phyloP scores from a whole-genome alignment of 2,888 invertebrate species.

The Steinernema scapterisci region DNA sequence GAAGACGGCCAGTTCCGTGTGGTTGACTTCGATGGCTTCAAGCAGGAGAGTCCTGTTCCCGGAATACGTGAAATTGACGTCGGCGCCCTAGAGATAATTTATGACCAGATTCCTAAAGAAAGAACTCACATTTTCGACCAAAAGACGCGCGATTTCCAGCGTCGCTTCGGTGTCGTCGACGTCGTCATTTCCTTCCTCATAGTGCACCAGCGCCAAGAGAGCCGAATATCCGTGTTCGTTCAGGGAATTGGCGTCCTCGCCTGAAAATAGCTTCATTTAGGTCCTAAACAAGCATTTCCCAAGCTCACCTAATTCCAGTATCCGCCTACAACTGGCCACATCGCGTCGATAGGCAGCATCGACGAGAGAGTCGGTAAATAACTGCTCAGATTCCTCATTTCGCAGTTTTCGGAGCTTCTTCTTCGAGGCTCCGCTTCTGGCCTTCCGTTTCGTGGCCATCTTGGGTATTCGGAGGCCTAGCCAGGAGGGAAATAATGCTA shows the following conservation, averaged over 20 bases:
- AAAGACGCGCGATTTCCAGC: background rate
- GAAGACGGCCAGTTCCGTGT: slow-evolving; percentile 6
- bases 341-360: background rate
- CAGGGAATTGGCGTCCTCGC: background rate
- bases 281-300: background rate
- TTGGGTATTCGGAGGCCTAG: too few relatives aligned
- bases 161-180: background rate
- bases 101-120: background rate
- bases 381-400: too few relatives aligned
- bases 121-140: background rate
- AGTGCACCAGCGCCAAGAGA: background rate
- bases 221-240: slow-evolving; percentile 3
- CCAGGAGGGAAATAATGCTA: too few relatives aligned
- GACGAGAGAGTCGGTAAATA: background rate
- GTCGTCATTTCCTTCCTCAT: background rate
- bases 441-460: background rate
- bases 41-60: background rate
- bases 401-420: background rate
- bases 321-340: background rate
- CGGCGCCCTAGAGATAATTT: background rate
- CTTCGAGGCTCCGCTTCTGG: background rate
- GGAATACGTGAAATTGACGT: background rate
- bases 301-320: background rate
- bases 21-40: background rate
- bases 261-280: too few relatives aligned